phyloP scores from a whole-genome alignment of 2,113 vertebrate genomes.

The Sus scrofa region DNA sequence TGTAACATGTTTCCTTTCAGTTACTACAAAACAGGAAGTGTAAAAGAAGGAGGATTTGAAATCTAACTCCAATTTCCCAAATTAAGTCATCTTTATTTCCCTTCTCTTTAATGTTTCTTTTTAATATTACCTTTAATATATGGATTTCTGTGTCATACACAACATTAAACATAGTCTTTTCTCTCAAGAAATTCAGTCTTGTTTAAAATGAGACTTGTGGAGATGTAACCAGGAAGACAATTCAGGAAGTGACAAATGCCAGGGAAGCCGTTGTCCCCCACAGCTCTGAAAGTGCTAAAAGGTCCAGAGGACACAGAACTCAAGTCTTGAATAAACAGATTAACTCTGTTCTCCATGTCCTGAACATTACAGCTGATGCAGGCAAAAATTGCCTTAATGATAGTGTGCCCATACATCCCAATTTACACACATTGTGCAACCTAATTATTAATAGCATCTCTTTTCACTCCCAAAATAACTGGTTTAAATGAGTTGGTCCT shows the following conservation, averaged over 20 bases:
- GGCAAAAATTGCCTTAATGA: conserved; percentile 49
- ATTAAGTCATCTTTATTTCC: background rate
- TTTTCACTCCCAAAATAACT: conserved; percentile 5
- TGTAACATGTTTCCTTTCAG: background rate
- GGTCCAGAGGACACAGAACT: background rate
- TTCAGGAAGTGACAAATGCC: background rate
- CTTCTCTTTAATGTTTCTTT: background rate
- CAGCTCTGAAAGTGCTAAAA: background rate
- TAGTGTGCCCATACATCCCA: background rate
- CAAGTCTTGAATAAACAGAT: background rate
- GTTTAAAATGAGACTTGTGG: background rate
- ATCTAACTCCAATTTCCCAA: background rate
- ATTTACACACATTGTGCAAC: conserved; percentile 18
- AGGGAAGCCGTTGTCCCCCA: background rate
- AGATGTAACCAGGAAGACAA: background rate
- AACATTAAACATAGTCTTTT: background rate
- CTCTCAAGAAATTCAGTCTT: background rate
- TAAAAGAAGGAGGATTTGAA: background rate
- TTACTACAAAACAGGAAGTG: background rate
- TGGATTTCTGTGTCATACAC: background rate
- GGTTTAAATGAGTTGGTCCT: background rate
- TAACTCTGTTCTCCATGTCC: background rate
- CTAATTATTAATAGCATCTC: background rate
- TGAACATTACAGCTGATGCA: background rate
- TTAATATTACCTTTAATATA: background rate